Conservation (phyloP, 2,113 vertebrate genomes). For the Myanophis thanlyinensis region DNA sequence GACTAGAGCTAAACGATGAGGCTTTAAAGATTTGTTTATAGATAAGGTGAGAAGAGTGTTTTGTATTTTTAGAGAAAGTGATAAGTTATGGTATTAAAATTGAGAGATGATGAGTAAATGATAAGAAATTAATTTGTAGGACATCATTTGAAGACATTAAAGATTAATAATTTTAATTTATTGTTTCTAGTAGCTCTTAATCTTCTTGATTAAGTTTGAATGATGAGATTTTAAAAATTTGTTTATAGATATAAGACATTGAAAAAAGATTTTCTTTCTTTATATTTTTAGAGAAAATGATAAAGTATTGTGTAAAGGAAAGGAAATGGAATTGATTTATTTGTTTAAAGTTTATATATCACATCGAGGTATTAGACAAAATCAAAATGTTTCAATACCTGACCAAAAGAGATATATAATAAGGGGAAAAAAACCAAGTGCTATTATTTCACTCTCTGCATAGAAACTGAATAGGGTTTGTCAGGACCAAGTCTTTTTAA, state of each 20-base stretch:
- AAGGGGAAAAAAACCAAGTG: too few species aligned
- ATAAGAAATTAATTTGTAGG: neutral
- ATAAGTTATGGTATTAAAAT: neutral
- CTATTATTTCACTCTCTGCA: too few species aligned
- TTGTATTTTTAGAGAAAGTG: neutral
- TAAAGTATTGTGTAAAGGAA: too few species aligned
- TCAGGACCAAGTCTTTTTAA: too few species aligned
- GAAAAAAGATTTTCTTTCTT: neutral
- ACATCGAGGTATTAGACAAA: neutral
- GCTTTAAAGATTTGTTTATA: too few species aligned
- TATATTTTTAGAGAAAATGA: neutral
- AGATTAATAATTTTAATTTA: neutral
- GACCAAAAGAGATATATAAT: too few species aligned
- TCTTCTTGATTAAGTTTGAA: neutral
- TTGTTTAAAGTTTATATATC: too few species aligned
- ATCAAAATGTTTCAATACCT: neutral
- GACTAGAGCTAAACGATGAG: too few species aligned
- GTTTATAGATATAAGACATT: neutral
- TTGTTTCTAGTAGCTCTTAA: neutral
- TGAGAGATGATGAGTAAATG: neutral
- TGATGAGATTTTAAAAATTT: neutral
- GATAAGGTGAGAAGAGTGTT: neutral
- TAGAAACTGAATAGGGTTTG: too few species aligned
- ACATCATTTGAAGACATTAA: neutral
- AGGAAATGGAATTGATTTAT: too few species aligned